A percentile compares a stretch with the other conserved stretches of the same genome.
Conservation (phyloP, 23 tunicate genomes). For the Trididemnum clinides region DNA sequence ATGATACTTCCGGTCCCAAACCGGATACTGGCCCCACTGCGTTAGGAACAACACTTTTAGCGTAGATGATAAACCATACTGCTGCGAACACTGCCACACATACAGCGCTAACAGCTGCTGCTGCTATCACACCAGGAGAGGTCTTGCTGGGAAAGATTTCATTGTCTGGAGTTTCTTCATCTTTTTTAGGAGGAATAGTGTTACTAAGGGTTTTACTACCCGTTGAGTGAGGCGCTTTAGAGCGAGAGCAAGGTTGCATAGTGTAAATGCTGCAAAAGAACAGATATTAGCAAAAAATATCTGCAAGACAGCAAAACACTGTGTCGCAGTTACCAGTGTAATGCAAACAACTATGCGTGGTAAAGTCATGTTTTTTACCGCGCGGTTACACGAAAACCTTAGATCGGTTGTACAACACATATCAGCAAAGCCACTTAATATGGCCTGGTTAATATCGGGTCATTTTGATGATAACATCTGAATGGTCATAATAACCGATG, state of each 20-base stretch:
- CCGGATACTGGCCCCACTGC: slow-evolving; percentile 65
- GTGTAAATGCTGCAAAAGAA: slow-evolving; percentile 33
- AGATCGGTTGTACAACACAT: no score
- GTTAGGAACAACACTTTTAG: slow-evolving; percentile 51
- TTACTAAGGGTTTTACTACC: not conserved
- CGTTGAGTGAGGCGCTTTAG: not conserved
- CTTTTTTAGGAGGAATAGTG: no score
- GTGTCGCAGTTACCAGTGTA: no score
- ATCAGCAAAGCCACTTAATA: no score
- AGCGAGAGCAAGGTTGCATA: slow-evolving; percentile 12
- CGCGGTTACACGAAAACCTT: no score
- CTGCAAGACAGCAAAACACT: no score
- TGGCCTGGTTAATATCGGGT: no score
- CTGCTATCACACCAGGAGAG: slow-evolving; percentile 56
- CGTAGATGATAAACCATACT: slow-evolving; percentile 61
- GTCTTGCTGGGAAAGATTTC: not conserved
- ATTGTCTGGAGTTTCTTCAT: not conserved
- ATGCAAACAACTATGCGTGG: no score
- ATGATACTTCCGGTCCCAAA: slow-evolving; percentile 50
- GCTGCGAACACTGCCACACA: slow-evolving; percentile 51
- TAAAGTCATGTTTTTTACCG: no score
- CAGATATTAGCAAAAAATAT: no score
- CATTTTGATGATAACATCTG: no score
- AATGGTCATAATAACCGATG: no score
- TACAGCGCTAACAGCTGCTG: slow-evolving; percentile 62